phyloP scores from a whole-genome alignment of 2,113 vertebrate species.

The Peromyscus maniculatus region DNA sequence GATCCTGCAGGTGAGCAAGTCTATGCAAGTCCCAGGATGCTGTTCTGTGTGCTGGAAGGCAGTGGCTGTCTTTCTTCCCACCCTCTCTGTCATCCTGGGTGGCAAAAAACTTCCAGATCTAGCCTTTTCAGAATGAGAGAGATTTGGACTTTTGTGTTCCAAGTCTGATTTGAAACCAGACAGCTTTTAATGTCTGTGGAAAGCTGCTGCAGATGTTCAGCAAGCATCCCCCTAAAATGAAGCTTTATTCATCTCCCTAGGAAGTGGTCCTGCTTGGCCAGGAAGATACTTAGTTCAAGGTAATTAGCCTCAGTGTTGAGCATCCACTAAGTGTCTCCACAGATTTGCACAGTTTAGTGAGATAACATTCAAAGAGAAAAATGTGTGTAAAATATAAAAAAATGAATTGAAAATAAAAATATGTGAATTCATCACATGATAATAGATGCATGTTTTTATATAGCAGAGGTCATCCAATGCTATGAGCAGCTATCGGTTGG shows the following conservation, averaged over 20 bases:
- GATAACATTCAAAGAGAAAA: not conserved
- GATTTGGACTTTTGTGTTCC: constrained; percentile 25
- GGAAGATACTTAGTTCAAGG: not conserved
- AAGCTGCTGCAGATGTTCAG: constrained; percentile 40
- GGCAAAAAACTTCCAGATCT: not conserved
- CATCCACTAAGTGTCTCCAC: not conserved
- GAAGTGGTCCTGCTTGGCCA: not conserved
- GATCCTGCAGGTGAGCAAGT: not conserved
- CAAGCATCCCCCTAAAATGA: not conserved
- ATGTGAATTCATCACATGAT: not conserved
- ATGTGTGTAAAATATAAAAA: not conserved
- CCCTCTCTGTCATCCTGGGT: not conserved
- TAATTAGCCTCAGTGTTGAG: not conserved
- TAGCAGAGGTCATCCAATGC: not conserved
- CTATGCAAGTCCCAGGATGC: constrained; percentile 4
- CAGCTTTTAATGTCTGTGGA: constrained; percentile 58
- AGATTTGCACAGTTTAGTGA: not conserved
- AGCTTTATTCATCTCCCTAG: not conserved
- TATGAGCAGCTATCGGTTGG: not conserved
- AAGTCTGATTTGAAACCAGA: constrained; percentile 57
- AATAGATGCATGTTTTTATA: not conserved
- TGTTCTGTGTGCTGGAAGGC: not conserved
- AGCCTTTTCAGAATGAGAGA: constrained; percentile 37
- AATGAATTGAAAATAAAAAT: not conserved
- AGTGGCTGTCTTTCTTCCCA: not conserved